Percentiles rank a stretch among this genome's conserved stretches.
Evolutionary conservation across 2,888 invertebrate species (phyloP).

Genomic region (Cephus pulcher): DNA sequence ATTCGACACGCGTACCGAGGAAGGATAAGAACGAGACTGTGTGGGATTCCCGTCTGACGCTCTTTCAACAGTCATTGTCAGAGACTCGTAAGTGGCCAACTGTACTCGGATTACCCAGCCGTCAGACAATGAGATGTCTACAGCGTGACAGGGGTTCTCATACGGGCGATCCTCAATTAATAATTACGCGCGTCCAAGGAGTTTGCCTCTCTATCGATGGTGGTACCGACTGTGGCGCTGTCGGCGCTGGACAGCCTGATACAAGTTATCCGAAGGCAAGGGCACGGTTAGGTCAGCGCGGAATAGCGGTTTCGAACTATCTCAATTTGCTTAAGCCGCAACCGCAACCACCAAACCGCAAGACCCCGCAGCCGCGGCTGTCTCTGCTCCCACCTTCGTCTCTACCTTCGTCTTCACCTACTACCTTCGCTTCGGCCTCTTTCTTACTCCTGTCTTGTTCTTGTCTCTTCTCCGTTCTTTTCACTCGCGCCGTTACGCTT

Average conservation of each 20-base stretch:
- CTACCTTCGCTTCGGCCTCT: conserved; percentile 19
- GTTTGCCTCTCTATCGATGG: background rate
- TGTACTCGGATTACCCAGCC: background rate
- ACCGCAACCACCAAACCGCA: conserved; percentile 58
- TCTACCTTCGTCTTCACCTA: background rate
- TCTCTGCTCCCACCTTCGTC: background rate
- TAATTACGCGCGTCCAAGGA: background rate
- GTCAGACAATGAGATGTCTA: background rate
- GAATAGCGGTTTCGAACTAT: conserved; percentile 62
- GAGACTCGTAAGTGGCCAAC: background rate
- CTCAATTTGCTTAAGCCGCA: conserved; percentile 60
- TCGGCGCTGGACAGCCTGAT: background rate
- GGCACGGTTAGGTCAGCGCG: conserved; percentile 49
- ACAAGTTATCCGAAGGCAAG: background rate
- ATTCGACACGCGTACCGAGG: background rate
- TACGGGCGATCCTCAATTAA: background rate
- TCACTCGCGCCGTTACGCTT: background rate
- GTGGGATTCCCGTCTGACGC: background rate
- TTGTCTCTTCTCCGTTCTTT: conserved; percentile 9
- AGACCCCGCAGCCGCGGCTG: conserved; percentile 43
- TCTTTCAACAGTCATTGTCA: background rate
- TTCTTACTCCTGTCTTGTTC: conserved; percentile 20
- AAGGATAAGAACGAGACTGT: background rate
- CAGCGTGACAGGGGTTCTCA: background rate
- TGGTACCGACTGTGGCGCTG: background rate